Conservation (phyloP, 2,888 invertebrate species). For the Aromia moschata region DNA sequence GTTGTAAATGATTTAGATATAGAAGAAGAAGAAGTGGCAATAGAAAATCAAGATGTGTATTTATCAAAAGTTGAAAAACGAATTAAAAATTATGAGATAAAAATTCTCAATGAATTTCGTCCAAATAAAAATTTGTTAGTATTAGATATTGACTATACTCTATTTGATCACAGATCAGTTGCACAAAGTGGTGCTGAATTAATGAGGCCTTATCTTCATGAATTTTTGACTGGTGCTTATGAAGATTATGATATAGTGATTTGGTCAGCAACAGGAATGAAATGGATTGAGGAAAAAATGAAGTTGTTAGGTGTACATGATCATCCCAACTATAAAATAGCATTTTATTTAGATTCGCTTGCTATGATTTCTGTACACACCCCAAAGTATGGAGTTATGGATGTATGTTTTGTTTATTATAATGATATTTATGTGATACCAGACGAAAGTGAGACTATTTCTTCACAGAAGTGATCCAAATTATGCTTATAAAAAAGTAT, state of each 20-base stretch:
- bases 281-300: conserved; percentile 99
- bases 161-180: conserved; percentile 94
- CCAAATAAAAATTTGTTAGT: conserved; percentile 90
- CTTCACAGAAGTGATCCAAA: too few species aligned
- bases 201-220: conserved; percentile 95
- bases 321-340: conserved; percentile 87
- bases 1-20: conserved; percentile 93
- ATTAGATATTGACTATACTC: conserved; percentile 94
- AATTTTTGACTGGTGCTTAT: conserved; percentile 88
- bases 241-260: conserved; percentile 95
- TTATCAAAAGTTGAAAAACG: conserved; percentile 84
- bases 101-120: conserved; percentile 82
- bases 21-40: conserved; percentile 82
- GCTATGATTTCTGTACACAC: conserved; percentile 97
- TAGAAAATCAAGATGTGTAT: conserved; percentile 75
- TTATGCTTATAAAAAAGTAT: too few species aligned
- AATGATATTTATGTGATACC: background rate
- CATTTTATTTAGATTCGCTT: conserved; percentile 88
- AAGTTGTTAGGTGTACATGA: conserved; percentile 85
- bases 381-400: conserved; percentile 89
- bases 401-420: conserved; percentile 69
- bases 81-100: conserved; percentile 84
- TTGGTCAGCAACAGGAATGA: conserved; percentile 99
- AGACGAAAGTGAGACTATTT: background rate
- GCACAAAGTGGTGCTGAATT: conserved; percentile 87